phyloP scores from a whole-genome alignment of 1,140 invertebrate species.

The Mylabris phalerata region DNA sequence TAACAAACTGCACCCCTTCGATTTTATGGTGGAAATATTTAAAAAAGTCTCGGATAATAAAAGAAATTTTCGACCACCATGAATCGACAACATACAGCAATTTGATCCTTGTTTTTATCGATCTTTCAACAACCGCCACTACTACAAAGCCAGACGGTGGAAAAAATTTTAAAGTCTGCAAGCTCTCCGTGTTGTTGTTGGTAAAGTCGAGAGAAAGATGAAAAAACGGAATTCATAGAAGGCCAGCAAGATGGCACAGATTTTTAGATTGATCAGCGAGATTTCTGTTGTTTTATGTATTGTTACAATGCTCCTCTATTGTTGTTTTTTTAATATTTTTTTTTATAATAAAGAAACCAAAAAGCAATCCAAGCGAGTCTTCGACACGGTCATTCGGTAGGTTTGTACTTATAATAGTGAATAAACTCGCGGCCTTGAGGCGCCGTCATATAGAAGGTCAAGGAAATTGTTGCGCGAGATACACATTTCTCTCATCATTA shows the following conservation, averaged over 20 bases:
- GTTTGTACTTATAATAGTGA: constrained; percentile 13
- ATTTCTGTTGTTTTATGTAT: too few relatives aligned
- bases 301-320: constrained; percentile 10
- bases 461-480: constrained; percentile 27
- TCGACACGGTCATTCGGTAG: constrained; percentile 3
- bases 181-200: neutral
- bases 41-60: too few relatives aligned
- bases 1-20: too few relatives aligned
- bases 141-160: constrained; percentile 5
- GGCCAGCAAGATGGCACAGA: constrained; percentile 3
- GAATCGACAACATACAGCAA: neutral
- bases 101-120: constrained; percentile 15
- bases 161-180: neutral
- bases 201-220: too few relatives aligned
- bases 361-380: constrained; percentile 3
- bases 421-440: constrained; percentile 28
- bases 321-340: neutral
- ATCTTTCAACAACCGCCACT: neutral
- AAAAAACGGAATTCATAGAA: too few relatives aligned
- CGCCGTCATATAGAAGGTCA: constrained; percentile 24
- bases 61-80: neutral
- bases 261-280: neutral
- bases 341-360: too few relatives aligned
- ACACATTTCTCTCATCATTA: neutral
- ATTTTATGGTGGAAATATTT: too few relatives aligned